Base-by-base conservation (phyloP, 2,888 invertebrate species). In the Tiliacea citrago region DNA sequence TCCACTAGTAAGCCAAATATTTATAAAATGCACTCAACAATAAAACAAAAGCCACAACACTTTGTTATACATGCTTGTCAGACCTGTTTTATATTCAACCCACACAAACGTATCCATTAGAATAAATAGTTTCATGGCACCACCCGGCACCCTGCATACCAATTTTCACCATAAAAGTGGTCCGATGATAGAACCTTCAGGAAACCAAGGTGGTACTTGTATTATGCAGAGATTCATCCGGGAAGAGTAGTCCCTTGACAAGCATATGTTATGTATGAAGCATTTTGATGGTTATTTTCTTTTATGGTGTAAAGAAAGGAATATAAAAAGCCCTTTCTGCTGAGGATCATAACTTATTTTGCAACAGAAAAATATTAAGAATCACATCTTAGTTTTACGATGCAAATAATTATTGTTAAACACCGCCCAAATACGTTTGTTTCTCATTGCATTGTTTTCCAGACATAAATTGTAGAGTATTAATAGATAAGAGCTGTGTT, bases 161-260 rank as follows among this genome's bases (percentile, higher is more conserved):
- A 79, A 75, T 53, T 67, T 73, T 39, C 49, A 62, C 62, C 53
- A 57, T 69, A 74, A 77, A 84, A 81, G 49, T 78, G 75, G 77
- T 55, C 75, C 74, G 45, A 68, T 70, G 62, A 68, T 81, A 29
- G 57, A 67, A 39, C 71, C 75, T 70, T 62, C 73, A 57, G 60
- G 73, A 62, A 85, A 51, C 58, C 68, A 68, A 75, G 76, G 61
- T 83, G 75, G 62, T 75, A 68, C 70, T 73, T 86, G 78, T 77
- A 87, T 83, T 87, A 86, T 86, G 86, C 81, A 86, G 53, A 81
- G 81, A 79, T 87, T 86, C 87, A 86, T 86, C 86, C 83, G 42
- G 24, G 66, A 49, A 21, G 35, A 83, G 86, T 67, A 70, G 75
- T 68, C 66, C 75, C 73, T 62, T 84, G 77, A 62, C 55, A 62